A percentile compares a stretch with the other conserved stretches of the same genome.
Evolutionary conservation across 2,888 invertebrate species (phyloP).

Genomic region (Morinoia aosen): DNA sequence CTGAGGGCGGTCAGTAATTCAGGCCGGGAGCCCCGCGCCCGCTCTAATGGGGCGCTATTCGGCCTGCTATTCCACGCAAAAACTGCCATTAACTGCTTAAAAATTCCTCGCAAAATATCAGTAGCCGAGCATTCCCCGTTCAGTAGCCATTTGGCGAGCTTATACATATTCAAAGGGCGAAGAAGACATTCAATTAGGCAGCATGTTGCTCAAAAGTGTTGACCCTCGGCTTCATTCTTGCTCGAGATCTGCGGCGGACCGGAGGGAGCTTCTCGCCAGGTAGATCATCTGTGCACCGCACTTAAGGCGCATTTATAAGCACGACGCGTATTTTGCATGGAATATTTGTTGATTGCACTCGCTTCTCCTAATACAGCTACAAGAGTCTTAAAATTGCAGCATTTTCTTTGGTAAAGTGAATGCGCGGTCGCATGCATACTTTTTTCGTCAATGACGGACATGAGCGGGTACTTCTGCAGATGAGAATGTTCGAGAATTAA

Average conservation of each 20-base stretch:
- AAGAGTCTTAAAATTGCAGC: not conserved
- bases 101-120: not conserved
- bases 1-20: not conserved
- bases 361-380: not conserved
- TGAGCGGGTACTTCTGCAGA: not conserved
- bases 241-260: not conserved
- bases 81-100: constrained; percentile 9
- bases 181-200: constrained; percentile 48
- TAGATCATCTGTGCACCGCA: not conserved
- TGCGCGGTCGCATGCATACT: not conserved
- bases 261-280: not conserved
- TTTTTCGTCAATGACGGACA: not conserved
- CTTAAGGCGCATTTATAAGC: not conserved
- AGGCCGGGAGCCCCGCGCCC: not conserved
- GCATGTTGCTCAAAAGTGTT: not conserved
- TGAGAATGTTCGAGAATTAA: not conserved
- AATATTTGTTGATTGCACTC: not conserved
- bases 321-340: not conserved
- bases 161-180: constrained; percentile 38
- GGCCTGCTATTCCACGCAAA: constrained; percentile 26
- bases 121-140: constrained; percentile 27
- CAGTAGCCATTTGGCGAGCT: constrained; percentile 16
- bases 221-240: constrained; percentile 2
- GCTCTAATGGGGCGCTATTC: not conserved
- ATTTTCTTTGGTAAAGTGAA: not conserved